A percentile compares a stretch with the other conserved stretches of the same genome.
Conservation (phyloP, 2,797 vertebrate species). For the Macroramphosus scolopax region DNA sequence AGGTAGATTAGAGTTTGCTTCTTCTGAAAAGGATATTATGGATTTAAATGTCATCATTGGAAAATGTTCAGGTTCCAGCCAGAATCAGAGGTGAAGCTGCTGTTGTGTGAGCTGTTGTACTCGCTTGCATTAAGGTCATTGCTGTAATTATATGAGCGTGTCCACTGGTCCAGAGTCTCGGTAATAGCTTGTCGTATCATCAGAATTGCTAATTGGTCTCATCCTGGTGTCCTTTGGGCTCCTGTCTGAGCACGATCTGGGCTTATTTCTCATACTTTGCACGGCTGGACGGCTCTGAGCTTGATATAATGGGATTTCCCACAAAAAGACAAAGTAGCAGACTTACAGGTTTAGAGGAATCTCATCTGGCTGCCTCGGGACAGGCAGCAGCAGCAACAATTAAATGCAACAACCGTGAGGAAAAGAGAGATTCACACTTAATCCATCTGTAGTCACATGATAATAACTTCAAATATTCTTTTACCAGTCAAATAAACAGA, state of each 20-base stretch:
- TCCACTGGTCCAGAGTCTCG: background rate
- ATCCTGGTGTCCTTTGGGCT: background rate
- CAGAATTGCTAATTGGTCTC: slow-evolving; percentile 5
- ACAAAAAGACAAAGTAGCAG: slow-evolving; percentile 33
- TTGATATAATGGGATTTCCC: slow-evolving; percentile 42
- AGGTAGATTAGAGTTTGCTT: background rate
- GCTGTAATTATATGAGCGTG: slow-evolving; percentile 8
- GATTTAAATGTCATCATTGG: background rate
- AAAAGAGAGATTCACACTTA: background rate
- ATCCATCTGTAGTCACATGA: too few relatives aligned
- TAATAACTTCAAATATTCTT: too few relatives aligned
- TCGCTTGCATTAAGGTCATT: background rate
- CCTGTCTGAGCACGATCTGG: background rate
- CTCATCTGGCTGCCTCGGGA: slow-evolving; percentile 17
- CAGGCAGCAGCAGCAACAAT: slow-evolving; percentile 14
- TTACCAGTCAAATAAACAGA: too few relatives aligned
- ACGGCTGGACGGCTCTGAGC: slow-evolving; percentile 1
- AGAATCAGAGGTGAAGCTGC: slow-evolving; percentile 3
- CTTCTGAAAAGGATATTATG: background rate
- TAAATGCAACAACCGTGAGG: slow-evolving; percentile 9
- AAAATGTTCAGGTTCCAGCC: too few relatives aligned
- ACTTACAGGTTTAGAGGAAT: slow-evolving; percentile 32
- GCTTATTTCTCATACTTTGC: slow-evolving; percentile 6
- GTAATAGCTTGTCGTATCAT: slow-evolving; percentile 9
- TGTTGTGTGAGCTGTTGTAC: slow-evolving; percentile 4